A percentile compares a stretch with the other conserved stretches of the same genome.
Evolutionary conservation across 2,113 vertebrate species (phyloP).

Genomic region (Sphyrna mokarran): DNA sequence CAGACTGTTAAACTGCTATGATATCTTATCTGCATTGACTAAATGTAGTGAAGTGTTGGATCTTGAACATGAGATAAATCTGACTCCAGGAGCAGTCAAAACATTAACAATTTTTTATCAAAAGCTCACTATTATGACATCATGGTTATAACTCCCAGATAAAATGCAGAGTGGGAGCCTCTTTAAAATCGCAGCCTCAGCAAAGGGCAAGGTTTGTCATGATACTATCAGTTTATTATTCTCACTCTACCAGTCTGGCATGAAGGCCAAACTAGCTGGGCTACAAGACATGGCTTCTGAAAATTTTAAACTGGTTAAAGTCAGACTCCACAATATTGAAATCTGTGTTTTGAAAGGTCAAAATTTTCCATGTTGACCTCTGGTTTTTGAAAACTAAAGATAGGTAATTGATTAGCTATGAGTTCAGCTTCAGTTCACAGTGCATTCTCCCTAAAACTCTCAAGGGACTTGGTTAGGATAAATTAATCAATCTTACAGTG

Average conservation of each 20-base stretch:
- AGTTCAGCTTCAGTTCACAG: neutral
- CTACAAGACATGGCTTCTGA: neutral
- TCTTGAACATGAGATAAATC: slow-evolving; percentile 11
- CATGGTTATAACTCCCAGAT: slow-evolving; percentile 17
- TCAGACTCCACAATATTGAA: neutral
- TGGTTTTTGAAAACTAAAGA: neutral
- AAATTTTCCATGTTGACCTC: neutral
- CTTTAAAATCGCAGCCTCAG: neutral
- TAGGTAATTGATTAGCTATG: neutral
- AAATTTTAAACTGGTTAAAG: neutral
- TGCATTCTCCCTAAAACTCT: neutral
- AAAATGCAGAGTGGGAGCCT: neutral
- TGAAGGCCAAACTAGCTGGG: neutral
- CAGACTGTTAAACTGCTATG: neutral
- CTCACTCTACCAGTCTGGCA: neutral
- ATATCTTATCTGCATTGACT: neutral
- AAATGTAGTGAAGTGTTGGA: neutral
- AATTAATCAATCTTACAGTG: neutral
- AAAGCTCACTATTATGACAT: neutral
- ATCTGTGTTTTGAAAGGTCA: neutral
- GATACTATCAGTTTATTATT: neutral
- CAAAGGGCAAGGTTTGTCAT: neutral
- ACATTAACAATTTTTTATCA: neutral
- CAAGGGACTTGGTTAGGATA: neutral
- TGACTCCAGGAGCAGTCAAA: slow-evolving; percentile 24